phyloP scores from a whole-genome alignment of 1,140 invertebrate species.

The Nasonia longicornis region DNA sequence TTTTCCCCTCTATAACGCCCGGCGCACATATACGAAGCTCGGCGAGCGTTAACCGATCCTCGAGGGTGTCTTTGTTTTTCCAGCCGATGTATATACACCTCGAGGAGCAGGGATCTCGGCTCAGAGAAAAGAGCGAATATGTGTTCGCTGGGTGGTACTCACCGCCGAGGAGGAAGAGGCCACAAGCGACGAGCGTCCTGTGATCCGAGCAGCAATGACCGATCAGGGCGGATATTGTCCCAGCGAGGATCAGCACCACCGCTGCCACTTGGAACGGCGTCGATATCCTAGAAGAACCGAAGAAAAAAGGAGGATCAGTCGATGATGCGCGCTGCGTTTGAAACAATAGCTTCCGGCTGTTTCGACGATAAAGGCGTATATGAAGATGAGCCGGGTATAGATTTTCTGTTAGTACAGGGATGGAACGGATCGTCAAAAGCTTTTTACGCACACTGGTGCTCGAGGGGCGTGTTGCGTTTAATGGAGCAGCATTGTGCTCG shows the following conservation, averaged over 20 bases:
- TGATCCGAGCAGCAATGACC: conserved; percentile 76
- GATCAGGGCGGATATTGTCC: conserved; percentile 72
- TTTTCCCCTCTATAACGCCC: too few relatives aligned
- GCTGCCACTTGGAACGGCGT: conserved; percentile 73
- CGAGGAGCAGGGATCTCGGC: not conserved
- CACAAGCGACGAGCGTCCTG: conserved; percentile 74
- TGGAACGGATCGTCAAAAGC: too few relatives aligned
- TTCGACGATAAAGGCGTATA: too few relatives aligned
- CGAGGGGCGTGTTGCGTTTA: too few relatives aligned
- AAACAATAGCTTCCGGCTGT: conserved; percentile 5
- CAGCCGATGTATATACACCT: conserved; percentile 15
- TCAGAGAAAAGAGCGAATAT: not conserved
- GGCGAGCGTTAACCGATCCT: conserved; percentile 12
- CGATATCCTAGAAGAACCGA: conserved; percentile 71
- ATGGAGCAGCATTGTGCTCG: too few relatives aligned
- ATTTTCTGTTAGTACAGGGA: too few relatives aligned
- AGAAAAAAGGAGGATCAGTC: conserved; percentile 19
- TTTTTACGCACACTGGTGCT: too few relatives aligned
- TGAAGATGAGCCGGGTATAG: too few relatives aligned
- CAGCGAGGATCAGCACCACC: conserved; percentile 70
- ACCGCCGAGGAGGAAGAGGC: conserved; percentile 76
- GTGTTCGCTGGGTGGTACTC: conserved; percentile 55
- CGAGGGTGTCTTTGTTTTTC: conserved; percentile 17
- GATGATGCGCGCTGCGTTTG: not conserved
- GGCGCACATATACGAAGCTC: not conserved